Percentiles rank a stretch among this genome's conserved stretches.
phyloP scores from a whole-genome alignment of 2,113 vertebrate genomes.

The Serilophus lunatus region DNA sequence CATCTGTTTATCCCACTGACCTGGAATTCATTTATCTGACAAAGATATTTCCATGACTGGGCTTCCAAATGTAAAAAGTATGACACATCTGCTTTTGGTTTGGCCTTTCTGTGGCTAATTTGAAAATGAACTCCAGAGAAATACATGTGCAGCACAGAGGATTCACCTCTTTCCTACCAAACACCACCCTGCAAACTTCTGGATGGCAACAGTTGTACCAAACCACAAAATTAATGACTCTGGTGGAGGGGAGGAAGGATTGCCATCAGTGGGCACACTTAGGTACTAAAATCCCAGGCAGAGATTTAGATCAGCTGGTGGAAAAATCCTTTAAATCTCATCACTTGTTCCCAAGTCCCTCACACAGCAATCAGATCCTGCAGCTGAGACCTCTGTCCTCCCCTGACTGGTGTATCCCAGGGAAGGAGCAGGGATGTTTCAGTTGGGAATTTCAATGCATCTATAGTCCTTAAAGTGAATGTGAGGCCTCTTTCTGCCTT shows the following conservation, averaged over 20 bases:
- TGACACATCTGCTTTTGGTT: conserved; percentile 46
- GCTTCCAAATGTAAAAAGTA: background rate
- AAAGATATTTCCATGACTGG: conserved; percentile 16
- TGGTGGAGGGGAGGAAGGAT: background rate
- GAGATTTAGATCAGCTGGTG: background rate
- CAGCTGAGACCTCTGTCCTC: background rate
- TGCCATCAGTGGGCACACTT: background rate
- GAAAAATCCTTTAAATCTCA: background rate
- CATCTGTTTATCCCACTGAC: conserved; percentile 28
- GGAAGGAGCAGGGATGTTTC: background rate
- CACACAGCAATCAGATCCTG: background rate
- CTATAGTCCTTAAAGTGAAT: background rate
- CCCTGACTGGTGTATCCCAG: background rate
- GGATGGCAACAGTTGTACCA: background rate
- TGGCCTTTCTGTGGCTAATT: conserved; percentile 5
- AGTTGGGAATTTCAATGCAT: background rate
- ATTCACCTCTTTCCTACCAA: background rate
- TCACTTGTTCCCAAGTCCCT: background rate
- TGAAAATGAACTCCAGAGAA: background rate
- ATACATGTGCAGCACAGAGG: background rate
- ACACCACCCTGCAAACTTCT: background rate
- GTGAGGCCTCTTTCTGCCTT: background rate
- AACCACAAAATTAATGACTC: background rate
- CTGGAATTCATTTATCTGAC: conserved; percentile 48
- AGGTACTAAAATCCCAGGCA: background rate